A percentile compares a stretch with the other conserved stretches of the same genome.
Conservation (phyloP, 2,888 invertebrate genomes). For the Phyllotreta cruciferae region DNA sequence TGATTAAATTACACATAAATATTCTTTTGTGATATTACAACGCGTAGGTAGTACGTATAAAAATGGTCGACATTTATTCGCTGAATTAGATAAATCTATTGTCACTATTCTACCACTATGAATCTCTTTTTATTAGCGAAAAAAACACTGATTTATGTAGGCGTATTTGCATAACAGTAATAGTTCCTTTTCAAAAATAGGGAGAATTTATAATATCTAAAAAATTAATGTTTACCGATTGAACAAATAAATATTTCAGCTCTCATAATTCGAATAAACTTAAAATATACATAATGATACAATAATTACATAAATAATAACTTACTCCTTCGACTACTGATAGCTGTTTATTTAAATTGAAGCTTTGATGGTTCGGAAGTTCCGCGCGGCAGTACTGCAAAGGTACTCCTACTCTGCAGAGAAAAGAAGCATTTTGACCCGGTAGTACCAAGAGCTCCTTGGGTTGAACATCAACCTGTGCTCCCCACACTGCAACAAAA, state of each 20-base stretch:
- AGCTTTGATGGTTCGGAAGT: conserved; percentile 60
- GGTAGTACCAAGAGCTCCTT: conserved; percentile 64
- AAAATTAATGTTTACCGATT: neutral
- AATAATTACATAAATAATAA: conserved; percentile 17
- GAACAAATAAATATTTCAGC: neutral
- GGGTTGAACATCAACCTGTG: conserved; percentile 64
- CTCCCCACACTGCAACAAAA: conserved; percentile 50
- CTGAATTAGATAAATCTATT: neutral
- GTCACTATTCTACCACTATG: neutral
- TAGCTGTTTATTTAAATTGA: conserved; percentile 62
- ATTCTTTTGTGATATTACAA: conserved; percentile 2
- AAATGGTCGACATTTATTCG: conserved; percentile 9
- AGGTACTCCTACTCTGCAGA: conserved; percentile 66
- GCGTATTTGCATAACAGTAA: too few species aligned
- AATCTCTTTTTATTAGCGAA: conserved; percentile 1
- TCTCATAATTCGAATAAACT: neutral
- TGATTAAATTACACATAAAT: conserved; percentile 5
- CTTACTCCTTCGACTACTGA: conserved; percentile 57
- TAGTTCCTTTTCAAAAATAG: too few species aligned
- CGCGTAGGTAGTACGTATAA: conserved; percentile 1
- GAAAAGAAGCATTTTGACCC: conserved; percentile 65
- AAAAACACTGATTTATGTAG: too few species aligned
- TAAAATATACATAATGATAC: neutral
- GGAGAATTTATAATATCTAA: neutral
- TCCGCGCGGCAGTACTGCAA: conserved; percentile 68